These are phyloP conservation scores for Gallinago solitaria DNA, from an alignment of 2,797 vertebrate genomes.

Conservation along the genomic window DNA sequence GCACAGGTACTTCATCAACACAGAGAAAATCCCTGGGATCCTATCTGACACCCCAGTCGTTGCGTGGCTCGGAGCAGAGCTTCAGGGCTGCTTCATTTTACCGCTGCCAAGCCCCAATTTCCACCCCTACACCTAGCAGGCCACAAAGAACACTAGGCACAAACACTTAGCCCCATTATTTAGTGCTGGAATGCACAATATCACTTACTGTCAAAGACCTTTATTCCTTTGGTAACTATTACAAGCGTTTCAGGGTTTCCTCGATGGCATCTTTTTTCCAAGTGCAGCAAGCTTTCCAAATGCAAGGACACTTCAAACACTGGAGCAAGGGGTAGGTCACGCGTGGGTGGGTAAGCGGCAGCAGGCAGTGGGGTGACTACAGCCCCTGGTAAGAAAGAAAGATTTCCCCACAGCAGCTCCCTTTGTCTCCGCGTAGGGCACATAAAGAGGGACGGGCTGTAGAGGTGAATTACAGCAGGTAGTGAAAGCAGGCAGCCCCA, in stretches of 20 bases:
- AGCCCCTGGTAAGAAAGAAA: background rate
- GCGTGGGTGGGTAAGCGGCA: background rate
- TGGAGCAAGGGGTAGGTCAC: background rate
- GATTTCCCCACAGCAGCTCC: constrained; percentile 27
- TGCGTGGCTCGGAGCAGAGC: background rate
- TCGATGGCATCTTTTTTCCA: background rate
- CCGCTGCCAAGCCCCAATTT: background rate
- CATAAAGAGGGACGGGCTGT: background rate
- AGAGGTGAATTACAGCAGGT: constrained; percentile 58
- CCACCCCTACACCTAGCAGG: background rate
- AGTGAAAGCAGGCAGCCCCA: constrained; percentile 11
- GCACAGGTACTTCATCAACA: background rate
- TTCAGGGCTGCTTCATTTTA: background rate
- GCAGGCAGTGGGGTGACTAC: background rate
- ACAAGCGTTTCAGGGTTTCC: background rate
- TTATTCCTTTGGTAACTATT: background rate
- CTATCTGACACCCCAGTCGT: background rate
- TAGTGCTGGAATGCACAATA: background rate
- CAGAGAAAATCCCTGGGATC: background rate
- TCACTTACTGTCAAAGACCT: background rate
- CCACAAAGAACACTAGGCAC: background rate
- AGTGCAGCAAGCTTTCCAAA: background rate
- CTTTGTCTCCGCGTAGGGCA: constrained; percentile 25
- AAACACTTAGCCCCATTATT: background rate
- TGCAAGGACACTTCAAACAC: background rate